These are phyloP conservation scores for Himalopsyche kuldschensis DNA, from an alignment of 2,888 invertebrate species.

Conservation along the genomic window DNA sequence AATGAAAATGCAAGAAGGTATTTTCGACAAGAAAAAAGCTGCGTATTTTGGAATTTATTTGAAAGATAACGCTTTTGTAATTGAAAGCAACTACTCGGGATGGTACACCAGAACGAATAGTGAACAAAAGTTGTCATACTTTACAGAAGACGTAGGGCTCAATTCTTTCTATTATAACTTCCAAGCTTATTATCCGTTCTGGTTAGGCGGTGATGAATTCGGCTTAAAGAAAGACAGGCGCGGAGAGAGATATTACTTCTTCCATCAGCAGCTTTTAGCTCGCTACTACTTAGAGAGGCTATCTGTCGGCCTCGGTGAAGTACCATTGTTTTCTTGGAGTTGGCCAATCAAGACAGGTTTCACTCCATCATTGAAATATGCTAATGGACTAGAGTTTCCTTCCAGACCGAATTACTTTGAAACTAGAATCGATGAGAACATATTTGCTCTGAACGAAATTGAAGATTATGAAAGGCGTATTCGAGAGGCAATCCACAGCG, in stretches of 20 bases:
- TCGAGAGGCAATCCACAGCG: slow-evolving; percentile 54
- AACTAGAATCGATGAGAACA: slow-evolving; percentile 44
- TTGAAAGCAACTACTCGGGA: slow-evolving; percentile 70
- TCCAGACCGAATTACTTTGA: slow-evolving; percentile 52
- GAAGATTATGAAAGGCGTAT: slow-evolving; percentile 52
- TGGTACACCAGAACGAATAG: slow-evolving; percentile 60
- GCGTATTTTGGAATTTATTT: slow-evolving; percentile 56
- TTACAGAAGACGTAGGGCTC: slow-evolving; percentile 67
- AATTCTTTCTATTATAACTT: slow-evolving; percentile 62
- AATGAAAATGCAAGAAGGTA: slow-evolving; percentile 63
- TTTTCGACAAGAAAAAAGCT: slow-evolving; percentile 45
- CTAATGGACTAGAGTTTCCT: slow-evolving; percentile 62
- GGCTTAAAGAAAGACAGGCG: slow-evolving; percentile 47
- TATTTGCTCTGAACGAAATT: slow-evolving; percentile 42
- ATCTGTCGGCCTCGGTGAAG: slow-evolving; percentile 60
- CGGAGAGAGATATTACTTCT: slow-evolving; percentile 53
- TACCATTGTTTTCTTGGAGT: slow-evolving; percentile 61
- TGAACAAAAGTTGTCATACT: slow-evolving; percentile 55
- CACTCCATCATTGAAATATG: slow-evolving; percentile 60
- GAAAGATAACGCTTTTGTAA: slow-evolving; percentile 60
- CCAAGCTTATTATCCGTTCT: slow-evolving; percentile 60
- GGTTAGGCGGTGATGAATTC: slow-evolving; percentile 53
- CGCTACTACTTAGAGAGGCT: slow-evolving; percentile 67
- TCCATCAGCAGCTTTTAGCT: slow-evolving; percentile 53
- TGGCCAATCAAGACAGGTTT: slow-evolving; percentile 58